These are phyloP conservation scores for Sabatieria punctata DNA, from an alignment of 2,888 invertebrate genomes.

Conservation along the genomic window DNA sequence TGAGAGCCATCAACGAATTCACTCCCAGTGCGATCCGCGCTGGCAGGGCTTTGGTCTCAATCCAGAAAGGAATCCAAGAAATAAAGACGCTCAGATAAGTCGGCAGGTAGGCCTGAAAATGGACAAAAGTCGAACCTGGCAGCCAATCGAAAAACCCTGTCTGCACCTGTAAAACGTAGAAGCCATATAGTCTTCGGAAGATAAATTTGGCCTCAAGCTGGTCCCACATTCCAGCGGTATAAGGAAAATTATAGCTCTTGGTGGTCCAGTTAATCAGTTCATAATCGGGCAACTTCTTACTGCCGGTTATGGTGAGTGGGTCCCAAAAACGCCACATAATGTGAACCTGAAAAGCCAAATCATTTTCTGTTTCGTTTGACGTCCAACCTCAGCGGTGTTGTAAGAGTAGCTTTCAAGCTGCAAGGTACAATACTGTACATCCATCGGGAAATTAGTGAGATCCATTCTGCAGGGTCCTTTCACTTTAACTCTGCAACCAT, in stretches of 20 bases:
- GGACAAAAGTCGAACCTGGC: no score
- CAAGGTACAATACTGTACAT: conserved; percentile 27
- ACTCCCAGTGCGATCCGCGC: no score
- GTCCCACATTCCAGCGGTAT: conserved; percentile 30
- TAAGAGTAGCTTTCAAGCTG: conserved; percentile 24
- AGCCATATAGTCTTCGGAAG: conserved; percentile 28
- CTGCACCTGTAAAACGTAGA: conserved; percentile 28
- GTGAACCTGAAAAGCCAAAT: no score
- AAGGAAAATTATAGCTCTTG: conserved; percentile 20
- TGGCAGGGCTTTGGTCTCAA: no score
- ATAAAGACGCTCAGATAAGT: no score
- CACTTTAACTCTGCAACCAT: conserved; percentile 10
- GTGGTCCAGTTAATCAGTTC: conserved; percentile 20
- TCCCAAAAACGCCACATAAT: conserved; percentile 30
- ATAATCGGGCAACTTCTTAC: conserved; percentile 28
- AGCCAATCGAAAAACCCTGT: no score
- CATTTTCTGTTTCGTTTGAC: no score
- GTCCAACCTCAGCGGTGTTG: conserved; percentile 31
- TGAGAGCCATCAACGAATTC: no score
- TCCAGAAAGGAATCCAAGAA: no score
- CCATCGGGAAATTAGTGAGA: conserved; percentile 26
- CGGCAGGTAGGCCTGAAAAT: no score
- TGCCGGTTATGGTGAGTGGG: conserved; percentile 25
- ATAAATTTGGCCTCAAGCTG: conserved; percentile 27
- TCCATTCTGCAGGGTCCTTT: conserved; percentile 27